A percentile compares a stretch with the other conserved stretches of the same genome.
phyloP scores from a whole-genome alignment of 2,797 vertebrate species.

The Lateolabrax maculatus region DNA sequence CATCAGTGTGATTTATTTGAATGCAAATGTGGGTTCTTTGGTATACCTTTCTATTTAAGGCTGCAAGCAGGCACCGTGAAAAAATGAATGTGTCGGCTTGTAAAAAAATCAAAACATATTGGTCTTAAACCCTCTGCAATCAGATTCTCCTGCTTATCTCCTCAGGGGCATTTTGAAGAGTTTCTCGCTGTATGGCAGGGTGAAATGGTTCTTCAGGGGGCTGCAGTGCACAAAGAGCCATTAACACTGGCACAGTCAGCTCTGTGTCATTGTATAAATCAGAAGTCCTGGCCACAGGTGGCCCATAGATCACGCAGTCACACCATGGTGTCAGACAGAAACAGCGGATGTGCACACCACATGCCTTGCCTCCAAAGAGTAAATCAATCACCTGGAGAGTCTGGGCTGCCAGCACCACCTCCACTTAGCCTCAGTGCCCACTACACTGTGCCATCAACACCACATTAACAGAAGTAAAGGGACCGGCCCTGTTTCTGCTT shows the following conservation, averaged over 20 bases:
- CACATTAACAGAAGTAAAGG: constrained; percentile 40
- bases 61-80: constrained; percentile 36
- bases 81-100: constrained; percentile 52
- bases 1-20: constrained; percentile 42
- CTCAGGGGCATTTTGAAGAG: constrained; percentile 45
- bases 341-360: constrained; percentile 71
- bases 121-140: constrained; percentile 48
- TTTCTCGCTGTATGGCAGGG: constrained; percentile 37
- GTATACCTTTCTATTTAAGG: constrained; percentile 27
- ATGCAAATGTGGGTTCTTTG: constrained; percentile 37
- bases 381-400: constrained; percentile 79
- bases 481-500: constrained; percentile 17
- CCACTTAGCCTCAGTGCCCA: constrained; percentile 63
- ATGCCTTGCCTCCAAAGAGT: constrained; percentile 68
- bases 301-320: constrained; percentile 78
- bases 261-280: constrained; percentile 78
- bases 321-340: constrained; percentile 69
- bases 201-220: constrained; percentile 54
- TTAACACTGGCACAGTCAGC: constrained; percentile 72
- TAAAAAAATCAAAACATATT: constrained; percentile 53
- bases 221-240: constrained; percentile 54
- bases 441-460: constrained; percentile 59
- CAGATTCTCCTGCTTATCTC: constrained; percentile 47
- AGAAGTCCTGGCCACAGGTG: constrained; percentile 76
- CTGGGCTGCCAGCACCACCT: constrained; percentile 61